Evolutionary conservation across 2,113 vertebrate genomes (phyloP), one percentile per base, ranked within the genome.

Genomic region (Paramisgurnus dabryanus): DNA sequence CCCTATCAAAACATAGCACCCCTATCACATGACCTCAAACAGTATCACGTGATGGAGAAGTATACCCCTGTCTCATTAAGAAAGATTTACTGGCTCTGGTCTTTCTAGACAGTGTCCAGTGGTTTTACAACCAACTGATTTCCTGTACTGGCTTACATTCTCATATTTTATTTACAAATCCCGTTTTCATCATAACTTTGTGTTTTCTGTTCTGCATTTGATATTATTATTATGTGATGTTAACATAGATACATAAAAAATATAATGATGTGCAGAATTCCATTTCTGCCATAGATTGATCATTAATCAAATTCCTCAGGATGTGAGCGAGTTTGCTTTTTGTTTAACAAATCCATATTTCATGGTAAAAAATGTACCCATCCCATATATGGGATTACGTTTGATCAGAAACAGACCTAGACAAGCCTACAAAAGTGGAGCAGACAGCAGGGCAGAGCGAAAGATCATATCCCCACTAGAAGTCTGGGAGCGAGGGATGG

Each of bases 401-500:
- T 65, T 76, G 55, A 75, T 82, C 76, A 58, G 57, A 81, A 78
- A 81, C 75, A 75, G 69, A 81, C 67, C 68, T 55, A 73, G 76
- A 49, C 53, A 34, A 78, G 61, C 50, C 27, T 64, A 53, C 55
- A 75, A 64, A 58, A 63, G 58, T 73, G 49, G 22, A 66, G 68
- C 15, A 53, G 67, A 74, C 65, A 65, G 77, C 67, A 67, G 70
- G 66, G 53, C 79, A 57, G 79, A 68, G 65, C 57, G 6, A 64
- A 81, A 78, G 57, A 81, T 74, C 22, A 18, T 68, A 78, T 84
- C 80, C 69, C 47, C 67, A 60, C 43, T 58, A 74, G 10, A 22
- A 61, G 40, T 49, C 84, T 90, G 87, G 88, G 89, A 86, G 86
- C 17, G 82, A 78, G 85, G 84, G 86, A 83, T 80, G 70, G 82